These are phyloP conservation scores for Perca fluviatilis DNA, from an alignment of 2,113 vertebrate species.

Conservation along the genomic window DNA sequence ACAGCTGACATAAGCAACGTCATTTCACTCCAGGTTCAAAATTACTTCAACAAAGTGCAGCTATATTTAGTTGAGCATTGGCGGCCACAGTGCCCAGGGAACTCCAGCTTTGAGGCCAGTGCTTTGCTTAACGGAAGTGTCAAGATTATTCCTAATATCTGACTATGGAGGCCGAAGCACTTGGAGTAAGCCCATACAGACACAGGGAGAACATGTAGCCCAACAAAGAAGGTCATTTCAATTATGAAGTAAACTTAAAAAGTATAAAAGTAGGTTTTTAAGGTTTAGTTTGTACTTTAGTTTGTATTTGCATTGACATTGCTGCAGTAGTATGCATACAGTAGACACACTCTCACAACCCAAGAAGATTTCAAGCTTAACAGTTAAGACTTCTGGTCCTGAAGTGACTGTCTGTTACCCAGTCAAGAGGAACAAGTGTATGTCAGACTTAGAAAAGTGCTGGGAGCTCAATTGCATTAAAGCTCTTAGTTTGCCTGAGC, in stretches of 20 bases:
- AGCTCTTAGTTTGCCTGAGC: constrained; percentile 82
- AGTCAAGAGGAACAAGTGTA: constrained; percentile 84
- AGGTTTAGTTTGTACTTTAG: constrained; percentile 22
- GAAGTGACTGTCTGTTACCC: constrained; percentile 81
- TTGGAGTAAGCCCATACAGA: not conserved
- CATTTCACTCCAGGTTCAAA: not conserved
- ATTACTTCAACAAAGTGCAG: not conserved
- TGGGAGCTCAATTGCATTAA: constrained; percentile 84
- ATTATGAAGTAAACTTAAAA: constrained; percentile 41
- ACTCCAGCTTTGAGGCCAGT: not conserved
- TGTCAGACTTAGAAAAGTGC: constrained; percentile 82
- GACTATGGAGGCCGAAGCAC: not conserved
- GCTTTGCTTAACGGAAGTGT: not conserved
- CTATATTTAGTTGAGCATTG: not conserved
- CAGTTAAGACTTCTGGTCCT: constrained; percentile 78
- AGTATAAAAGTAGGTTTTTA: constrained; percentile 40
- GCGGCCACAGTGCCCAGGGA: not conserved
- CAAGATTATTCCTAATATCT: not conserved
- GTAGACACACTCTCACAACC: constrained; percentile 36
- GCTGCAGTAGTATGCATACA: constrained; percentile 26
- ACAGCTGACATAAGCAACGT: not conserved
- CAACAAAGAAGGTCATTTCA: constrained; percentile 3
- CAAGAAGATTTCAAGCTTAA: constrained; percentile 78
- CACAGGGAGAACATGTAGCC: not conserved
- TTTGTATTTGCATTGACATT: constrained; percentile 24